Evolutionary conservation across 1,140 invertebrate genomes (phyloP), one percentile per base, ranked within the genome.

Genomic region (Lineus longissimus): DNA sequence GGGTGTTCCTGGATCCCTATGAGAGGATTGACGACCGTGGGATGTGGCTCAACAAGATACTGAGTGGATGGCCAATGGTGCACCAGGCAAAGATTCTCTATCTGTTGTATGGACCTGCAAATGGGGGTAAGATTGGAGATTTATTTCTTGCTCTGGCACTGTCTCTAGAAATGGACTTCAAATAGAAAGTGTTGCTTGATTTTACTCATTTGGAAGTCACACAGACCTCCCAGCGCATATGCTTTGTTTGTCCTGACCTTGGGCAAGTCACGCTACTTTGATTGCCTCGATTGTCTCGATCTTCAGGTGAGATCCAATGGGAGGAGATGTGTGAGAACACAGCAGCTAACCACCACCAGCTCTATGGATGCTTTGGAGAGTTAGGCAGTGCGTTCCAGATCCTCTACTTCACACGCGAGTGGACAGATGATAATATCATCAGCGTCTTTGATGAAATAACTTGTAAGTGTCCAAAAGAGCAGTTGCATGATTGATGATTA

Each of bases 381-480:
- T 55, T 81, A 22, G 71, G 77, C 11, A 76, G 73, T 66, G 70
- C 76, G 17, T 45, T 80, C 51, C 71, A 75, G 58, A 69, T 73
- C 19, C 70, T 81, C 9, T 67, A 67, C 43, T 72, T 76, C 55
- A 71, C 62, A 25, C 64, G 71, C 31, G 73, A 79, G 36, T 81
- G 80, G 80, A 71, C 73, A 13, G 75, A 79, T 63, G 78, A 81
- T 70, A 72, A 75, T 41, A 73, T 80, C 43, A 73, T 81, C 61
- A 78, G 77, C 66, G 71, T 81, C 15, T 65, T 81, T 41, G 78
- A 81, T 75, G 78, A 81, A 67, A 63, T 81, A 41, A 80, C 76
- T 65, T 75, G 80, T 81, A 73, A 69, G 73, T 60, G 57, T 11
- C 6, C 33, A 58, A 15, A 62, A n/a, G n/a, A n/a, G n/a, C n/a